Percentiles rank a stretch among this genome's conserved stretches.
Evolutionary conservation across 2,888 invertebrate genomes (phyloP).

Genomic region (Bugulina stolonifera): DNA sequence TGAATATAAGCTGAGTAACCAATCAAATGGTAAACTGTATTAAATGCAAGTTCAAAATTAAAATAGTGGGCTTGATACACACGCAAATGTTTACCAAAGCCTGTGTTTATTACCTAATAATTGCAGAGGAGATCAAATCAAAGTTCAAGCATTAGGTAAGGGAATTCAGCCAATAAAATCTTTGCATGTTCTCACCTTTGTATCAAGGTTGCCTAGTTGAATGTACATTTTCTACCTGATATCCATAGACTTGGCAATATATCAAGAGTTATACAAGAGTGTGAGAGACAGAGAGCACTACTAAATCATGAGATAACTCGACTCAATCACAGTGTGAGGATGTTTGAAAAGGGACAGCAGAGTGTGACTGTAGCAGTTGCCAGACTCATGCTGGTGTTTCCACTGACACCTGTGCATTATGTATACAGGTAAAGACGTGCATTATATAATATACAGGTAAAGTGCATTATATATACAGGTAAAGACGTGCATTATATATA

Average conservation of each 20-base stretch:
- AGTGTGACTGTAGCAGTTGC: not conserved
- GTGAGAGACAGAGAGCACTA: not conserved
- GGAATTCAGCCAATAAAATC: too few species aligned
- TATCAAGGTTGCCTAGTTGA: too few species aligned
- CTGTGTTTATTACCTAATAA: too few species aligned
- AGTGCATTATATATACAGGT: slow-evolving; percentile 4
- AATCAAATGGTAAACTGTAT: too few species aligned
- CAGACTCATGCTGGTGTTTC: slow-evolving; percentile 4
- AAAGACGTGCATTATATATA: slow-evolving; percentile 8
- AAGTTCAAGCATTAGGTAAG: too few species aligned
- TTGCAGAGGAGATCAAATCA: too few species aligned
- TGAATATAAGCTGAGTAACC: too few species aligned
- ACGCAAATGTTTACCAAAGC: too few species aligned
- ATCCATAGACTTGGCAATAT: not conserved
- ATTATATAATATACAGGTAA: too few species aligned
- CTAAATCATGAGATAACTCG: not conserved
- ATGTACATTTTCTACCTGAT: not conserved
- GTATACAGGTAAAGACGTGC: not conserved
- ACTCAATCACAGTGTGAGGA: not conserved
- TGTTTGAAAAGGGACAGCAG: slow-evolving; percentile 13
- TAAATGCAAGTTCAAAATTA: too few species aligned
- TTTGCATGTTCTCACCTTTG: too few species aligned
- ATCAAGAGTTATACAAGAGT: slow-evolving; percentile 3
- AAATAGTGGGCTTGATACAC: too few species aligned
- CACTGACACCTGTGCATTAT: slow-evolving; percentile 1